Conservation (phyloP, 2,113 vertebrate genomes). For the Pseudopodoces humilis region DNA sequence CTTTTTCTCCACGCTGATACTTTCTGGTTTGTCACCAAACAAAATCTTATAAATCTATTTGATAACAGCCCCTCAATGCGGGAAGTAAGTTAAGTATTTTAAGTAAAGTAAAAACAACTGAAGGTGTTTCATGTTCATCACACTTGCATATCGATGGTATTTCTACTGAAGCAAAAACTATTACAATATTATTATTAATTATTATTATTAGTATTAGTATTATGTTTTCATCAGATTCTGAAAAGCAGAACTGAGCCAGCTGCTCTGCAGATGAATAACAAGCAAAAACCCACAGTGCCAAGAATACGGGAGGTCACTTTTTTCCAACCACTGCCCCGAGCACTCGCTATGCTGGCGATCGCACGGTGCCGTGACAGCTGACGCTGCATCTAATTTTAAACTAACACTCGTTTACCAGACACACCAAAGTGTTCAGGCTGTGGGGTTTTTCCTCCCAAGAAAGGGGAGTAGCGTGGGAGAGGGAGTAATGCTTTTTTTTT, state of each 20-base stretch:
- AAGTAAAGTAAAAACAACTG: not conserved
- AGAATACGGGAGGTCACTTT: not conserved
- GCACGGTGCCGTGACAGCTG: not conserved
- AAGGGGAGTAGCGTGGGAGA: not conserved
- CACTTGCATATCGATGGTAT: accelerated
- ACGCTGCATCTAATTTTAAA: not conserved
- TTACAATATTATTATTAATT: not conserved
- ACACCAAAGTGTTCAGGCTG: not conserved
- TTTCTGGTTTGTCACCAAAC: not conserved
- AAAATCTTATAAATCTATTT: not conserved
- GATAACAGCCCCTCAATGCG: not conserved
- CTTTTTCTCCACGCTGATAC: not conserved
- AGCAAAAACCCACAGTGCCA: not conserved
- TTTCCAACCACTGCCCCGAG: not conserved
- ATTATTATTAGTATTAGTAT: too few species aligned
- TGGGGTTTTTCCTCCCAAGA: not conserved
- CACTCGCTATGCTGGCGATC: not conserved
- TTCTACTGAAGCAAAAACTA: not conserved
- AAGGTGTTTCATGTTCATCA: not conserved
- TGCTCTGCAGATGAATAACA: not conserved
- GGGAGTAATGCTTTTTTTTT: not conserved
- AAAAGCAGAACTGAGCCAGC: not conserved
- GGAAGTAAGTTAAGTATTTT: not conserved
- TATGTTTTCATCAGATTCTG: not conserved
- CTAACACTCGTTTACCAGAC: not conserved